Evolutionary conservation across 2,797 vertebrate genomes (phyloP).

Genomic region (Phrynocephalus vlangalii): DNA sequence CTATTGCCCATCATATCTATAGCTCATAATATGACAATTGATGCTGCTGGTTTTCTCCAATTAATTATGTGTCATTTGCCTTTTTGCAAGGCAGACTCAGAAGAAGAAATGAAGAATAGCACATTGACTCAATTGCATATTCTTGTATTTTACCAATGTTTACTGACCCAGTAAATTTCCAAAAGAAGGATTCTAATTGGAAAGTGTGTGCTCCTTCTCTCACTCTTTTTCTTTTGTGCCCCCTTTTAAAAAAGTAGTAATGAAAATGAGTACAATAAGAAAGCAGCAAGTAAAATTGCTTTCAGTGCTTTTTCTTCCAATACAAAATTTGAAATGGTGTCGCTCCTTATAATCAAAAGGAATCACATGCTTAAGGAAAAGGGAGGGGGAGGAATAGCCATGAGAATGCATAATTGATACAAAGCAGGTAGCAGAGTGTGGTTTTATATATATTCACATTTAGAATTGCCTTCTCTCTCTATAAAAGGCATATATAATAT

Average conservation of each 20-base stretch:
- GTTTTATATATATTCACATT: too few species aligned
- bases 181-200: conserved; percentile 41
- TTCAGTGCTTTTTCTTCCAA: conserved; percentile 51
- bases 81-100: not conserved
- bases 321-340: conserved; percentile 39
- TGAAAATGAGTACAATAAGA: conserved; percentile 42
- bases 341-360: conserved; percentile 13
- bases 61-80: conserved; percentile 23
- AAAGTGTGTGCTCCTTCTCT: conserved; percentile 22
- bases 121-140: conserved; percentile 7
- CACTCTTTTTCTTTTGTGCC: not conserved
- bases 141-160: conserved; percentile 39
- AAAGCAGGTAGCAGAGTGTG: not conserved
- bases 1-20: conserved; percentile 5
- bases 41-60: not conserved
- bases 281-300: conserved; percentile 59
- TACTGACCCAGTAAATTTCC: conserved; percentile 40
- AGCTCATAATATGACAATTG: conserved; percentile 7
- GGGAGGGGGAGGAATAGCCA: not conserved
- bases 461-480: too few species aligned
- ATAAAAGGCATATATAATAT: too few species aligned
- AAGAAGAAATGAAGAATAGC: conserved; percentile 23
- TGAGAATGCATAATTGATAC: not conserved
- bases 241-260: conserved; percentile 34
- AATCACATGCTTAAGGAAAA: conserved; percentile 21